Base-by-base conservation (phyloP, 2,113 vertebrate species). In the Bos javanicus region DNA sequence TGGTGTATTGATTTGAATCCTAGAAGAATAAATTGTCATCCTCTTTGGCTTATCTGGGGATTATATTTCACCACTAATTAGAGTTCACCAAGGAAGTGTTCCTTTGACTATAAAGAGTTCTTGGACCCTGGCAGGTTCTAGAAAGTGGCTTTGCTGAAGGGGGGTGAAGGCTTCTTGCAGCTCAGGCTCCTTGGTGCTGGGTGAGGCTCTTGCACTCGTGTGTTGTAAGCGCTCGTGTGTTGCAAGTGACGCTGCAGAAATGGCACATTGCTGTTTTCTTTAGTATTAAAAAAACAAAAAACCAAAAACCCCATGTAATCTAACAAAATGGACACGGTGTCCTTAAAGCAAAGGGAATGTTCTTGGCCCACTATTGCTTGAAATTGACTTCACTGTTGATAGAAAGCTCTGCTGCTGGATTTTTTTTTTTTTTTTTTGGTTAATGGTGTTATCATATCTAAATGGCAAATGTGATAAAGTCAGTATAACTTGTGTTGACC, bases 11-110 rank as follows among this genome's bases (percentile, higher is more conserved):
- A 97, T 97, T 74, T 71, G 62, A 97, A 59, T 96, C 97, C 94
- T 96, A 5, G 56, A 83, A 97, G 96, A 97, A 96, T 94, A 93
- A 97, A 97, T 67, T 19, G 74, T 97, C 90, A 54, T 96, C 43
- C 52, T 87, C 67, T 92, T 95, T 96, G 97, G 95, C 43, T 95
- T 98, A 89, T 39, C 60, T 21, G 87, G 87, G 85, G 67, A 71
- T 98, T 98, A 54, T 95, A 95, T 98, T 98, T 98, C 91, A 96
- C 43, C 93, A 81, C 91, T 95, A 98, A 98, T 98, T 98, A 96
- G 97, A 97, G 91, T 94, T 96, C 39, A 95, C 17, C 14, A 5
- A 28, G 39, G 56, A 83, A 93, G 56, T 89, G 59, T 97, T 97
- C 92, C 56, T 54, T 94, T 78, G 97, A 93, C 94, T 48, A 36